phyloP scores from a whole-genome alignment of 2,888 invertebrate species.

The Lycaena phlaeas region DNA sequence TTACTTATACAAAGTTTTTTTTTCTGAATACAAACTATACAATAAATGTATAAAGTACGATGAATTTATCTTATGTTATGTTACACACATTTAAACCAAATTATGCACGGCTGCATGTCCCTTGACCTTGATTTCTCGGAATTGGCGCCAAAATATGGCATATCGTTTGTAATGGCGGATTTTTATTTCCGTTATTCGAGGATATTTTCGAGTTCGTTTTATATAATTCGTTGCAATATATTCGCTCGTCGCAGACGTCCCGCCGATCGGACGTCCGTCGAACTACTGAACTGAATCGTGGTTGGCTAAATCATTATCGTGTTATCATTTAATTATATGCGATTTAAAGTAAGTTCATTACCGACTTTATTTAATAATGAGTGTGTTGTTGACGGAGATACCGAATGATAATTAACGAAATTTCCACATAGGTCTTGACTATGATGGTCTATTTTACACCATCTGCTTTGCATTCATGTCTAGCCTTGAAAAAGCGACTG shows the following conservation, averaged over 20 bases:
- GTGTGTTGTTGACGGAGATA: not conserved
- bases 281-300: conserved; percentile 38
- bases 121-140: conserved; percentile 27
- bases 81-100: conserved; percentile 18
- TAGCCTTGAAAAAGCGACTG: no score
- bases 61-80: not conserved
- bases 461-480: no score
- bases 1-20: not conserved
- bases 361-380: conserved; percentile 14
- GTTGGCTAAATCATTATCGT: conserved; percentile 38
- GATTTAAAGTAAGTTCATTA: conserved; percentile 27
- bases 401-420: no score
- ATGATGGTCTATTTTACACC: no score
- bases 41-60: no score
- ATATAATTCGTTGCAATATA: conserved; percentile 31
- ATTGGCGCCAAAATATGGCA: conserved; percentile 22
- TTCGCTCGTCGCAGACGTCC: conserved; percentile 40
- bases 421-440: no score
- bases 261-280: conserved; percentile 43
- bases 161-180: conserved; percentile 17
- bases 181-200: conserved; percentile 21
- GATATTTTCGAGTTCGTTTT: conserved; percentile 36
- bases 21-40: not conserved
- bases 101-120: conserved; percentile 28
- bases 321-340: conserved; percentile 36